Base-by-base conservation (phyloP, 1,140 invertebrate species). In the Hylaeus anthracinus region DNA sequence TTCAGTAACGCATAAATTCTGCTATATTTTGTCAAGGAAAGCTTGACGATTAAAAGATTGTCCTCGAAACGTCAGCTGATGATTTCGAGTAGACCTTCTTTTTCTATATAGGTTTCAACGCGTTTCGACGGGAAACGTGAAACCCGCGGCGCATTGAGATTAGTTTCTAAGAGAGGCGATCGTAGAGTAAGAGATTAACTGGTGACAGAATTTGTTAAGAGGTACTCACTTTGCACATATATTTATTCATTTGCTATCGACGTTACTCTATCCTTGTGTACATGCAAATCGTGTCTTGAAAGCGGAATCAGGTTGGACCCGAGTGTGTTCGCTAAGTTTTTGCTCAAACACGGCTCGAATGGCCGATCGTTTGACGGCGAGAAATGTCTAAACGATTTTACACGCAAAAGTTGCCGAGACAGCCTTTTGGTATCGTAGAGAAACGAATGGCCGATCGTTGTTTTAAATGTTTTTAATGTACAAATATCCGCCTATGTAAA, bases 141-240 rank as follows among this genome's bases (percentile, higher is more conserved):
- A 51, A 51, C 51, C 5, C 26, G 10, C 15, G 8, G 41, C 14
- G 8, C 26, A 8, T 39, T 8, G 26, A 12, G 37, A 53, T 26
- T 2, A 58, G 41, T 58, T 60, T 67, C 37, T 51, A 39, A 0
- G 4, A 43, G 9, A 39, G 55, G 12, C 45, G 45, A 4, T 78
- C 9, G 60, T 64, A 63, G 41, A 56, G 0, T 58, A 60, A 60
- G 37, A 41, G 9, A 26, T 65, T 48, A 45, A 72, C 37, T 26
- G 79, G 14, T 67, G 78, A 53, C 64, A 67, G 71, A 67, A 66
- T 9, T 61, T 74, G 43, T 74, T 67, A 74, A 56, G 14, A 37
- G 43, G 56, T 66, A 80, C 55, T 80, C 75, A 61, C 53, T 26
- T 26, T 74, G 64, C 72, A 80, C 72, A 67, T 75, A 51, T 80